Evolutionary conservation across 2,113 vertebrate species (phyloP).

Genomic region (Clarias macrocephalus): DNA sequence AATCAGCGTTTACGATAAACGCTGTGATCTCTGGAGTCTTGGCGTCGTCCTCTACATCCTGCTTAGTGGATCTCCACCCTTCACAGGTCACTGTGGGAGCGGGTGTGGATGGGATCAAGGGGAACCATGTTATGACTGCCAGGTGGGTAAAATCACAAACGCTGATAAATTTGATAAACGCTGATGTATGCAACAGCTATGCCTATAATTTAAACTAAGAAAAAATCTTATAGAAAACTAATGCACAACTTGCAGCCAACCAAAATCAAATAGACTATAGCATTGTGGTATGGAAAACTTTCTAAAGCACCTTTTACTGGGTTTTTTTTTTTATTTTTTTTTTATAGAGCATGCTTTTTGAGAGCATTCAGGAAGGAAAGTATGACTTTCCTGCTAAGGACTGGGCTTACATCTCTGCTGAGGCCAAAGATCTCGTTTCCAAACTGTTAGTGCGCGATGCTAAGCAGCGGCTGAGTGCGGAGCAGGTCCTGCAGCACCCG

Average conservation of each 20-base stretch:
- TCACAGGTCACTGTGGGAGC: constrained; percentile 90
- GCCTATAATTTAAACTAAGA: too few relatives aligned
- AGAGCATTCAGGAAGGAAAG: constrained; percentile 96
- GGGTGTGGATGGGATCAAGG: constrained; percentile 96
- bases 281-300: not conserved
- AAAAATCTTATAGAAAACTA: not conserved
- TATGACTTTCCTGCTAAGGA: constrained; percentile 95
- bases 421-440: constrained; percentile 97
- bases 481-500: constrained; percentile 92
- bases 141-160: constrained; percentile 70
- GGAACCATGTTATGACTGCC: constrained; percentile 90
- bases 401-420: constrained; percentile 93
- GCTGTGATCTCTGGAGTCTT: constrained; percentile 97
- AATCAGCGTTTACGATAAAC: constrained; percentile 95
- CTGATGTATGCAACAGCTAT: not conserved
- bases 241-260: not conserved
- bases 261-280: not conserved
- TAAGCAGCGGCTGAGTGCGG: constrained; percentile 92
- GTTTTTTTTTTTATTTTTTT: not conserved
- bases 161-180: not conserved
- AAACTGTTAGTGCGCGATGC: constrained; percentile 93
- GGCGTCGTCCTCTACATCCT: constrained; percentile 97
- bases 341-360: constrained; percentile 88
- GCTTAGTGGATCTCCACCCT: constrained; percentile 95
- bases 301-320: not conserved